A percentile compares a stretch with the other conserved stretches of the same genome.
These are phyloP conservation scores for Lycopodina hypogea DNA, from an alignment of 37 sponge, comb jelly and placozoan genomes.

Conservation along the genomic window DNA sequence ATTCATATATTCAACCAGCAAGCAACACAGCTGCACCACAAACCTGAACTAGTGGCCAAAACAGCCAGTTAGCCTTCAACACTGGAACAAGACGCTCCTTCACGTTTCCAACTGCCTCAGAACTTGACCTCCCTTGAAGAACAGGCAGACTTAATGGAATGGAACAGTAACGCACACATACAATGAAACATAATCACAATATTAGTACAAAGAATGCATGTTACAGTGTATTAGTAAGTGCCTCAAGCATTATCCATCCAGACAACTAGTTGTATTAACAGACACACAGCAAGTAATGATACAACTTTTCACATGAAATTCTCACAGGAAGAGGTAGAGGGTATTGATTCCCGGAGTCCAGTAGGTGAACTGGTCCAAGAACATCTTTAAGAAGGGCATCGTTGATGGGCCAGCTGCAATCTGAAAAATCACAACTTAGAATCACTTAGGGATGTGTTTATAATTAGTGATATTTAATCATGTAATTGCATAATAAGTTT, in stretches of 20 bases:
- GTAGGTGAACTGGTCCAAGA: slow-evolving; percentile 75
- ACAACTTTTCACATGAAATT: too few species aligned
- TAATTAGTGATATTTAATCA: neutral
- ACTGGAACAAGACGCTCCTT: slow-evolving; percentile 33
- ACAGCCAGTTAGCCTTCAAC: slow-evolving; percentile 68
- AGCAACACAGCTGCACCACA: too few species aligned
- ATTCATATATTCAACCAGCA: too few species aligned
- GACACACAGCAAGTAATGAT: too few species aligned
- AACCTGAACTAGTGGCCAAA: slow-evolving; percentile 75
- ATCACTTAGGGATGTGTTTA: neutral
- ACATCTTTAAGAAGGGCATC: slow-evolving; percentile 61
- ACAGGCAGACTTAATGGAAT: slow-evolving; percentile 35
- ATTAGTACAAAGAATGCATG: too few species aligned
- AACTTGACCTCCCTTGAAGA: slow-evolving; percentile 35
- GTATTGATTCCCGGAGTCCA: slow-evolving; percentile 59
- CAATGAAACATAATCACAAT: too few species aligned
- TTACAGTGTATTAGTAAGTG: too few species aligned
- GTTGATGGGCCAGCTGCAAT: slow-evolving; percentile 16
- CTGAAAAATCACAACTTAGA: slow-evolving; percentile 15
- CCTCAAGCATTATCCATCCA: too few species aligned
- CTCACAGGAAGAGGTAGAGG: slow-evolving; percentile 56
- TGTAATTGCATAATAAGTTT: neutral
- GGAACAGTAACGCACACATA: neutral
- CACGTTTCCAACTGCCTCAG: slow-evolving; percentile 34
- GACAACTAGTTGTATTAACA: too few species aligned